These are phyloP conservation scores for Hylia prasina DNA, from an alignment of 2,113 vertebrate genomes.

Conservation along the genomic window DNA sequence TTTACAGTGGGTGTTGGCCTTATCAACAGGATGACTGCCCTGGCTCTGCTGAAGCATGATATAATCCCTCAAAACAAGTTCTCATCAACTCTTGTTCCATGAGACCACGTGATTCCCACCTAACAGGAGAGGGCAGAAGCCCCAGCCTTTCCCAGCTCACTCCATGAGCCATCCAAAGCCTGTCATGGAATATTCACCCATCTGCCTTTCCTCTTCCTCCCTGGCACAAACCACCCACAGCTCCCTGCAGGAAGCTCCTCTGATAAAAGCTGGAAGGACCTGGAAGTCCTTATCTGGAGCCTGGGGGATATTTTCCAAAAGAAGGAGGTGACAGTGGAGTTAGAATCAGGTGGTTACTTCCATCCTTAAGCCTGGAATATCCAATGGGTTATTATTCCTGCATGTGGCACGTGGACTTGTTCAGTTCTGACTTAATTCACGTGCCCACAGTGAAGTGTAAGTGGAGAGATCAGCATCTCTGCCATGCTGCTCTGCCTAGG, in stretches of 20 bases:
- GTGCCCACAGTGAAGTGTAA: not conserved
- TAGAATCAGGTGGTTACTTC: not conserved
- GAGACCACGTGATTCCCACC: not conserved
- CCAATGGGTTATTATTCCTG: not conserved
- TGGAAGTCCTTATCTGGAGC: not conserved
- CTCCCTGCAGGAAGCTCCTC: conserved; percentile 21
- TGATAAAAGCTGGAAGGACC: not conserved
- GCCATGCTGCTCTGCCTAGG: not conserved
- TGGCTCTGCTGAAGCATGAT: not conserved
- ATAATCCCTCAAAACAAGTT: not conserved
- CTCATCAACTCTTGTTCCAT: not conserved
- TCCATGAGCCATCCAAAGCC: not conserved
- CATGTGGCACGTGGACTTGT: not conserved
- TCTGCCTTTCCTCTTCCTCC: not conserved
- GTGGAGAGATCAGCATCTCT: not conserved
- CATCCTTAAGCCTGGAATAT: not conserved
- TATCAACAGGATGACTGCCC: not conserved
- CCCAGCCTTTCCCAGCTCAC: not conserved
- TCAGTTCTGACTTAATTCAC: not conserved
- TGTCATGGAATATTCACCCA: not conserved
- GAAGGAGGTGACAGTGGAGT: not conserved
- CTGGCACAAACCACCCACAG: rapidly evolving
- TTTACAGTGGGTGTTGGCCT: not conserved
- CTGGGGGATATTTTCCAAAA: not conserved
- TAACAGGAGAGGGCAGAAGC: not conserved